Base-by-base conservation (phyloP, 2,113 vertebrate genomes). In the Cyanoderma ruficeps region DNA sequence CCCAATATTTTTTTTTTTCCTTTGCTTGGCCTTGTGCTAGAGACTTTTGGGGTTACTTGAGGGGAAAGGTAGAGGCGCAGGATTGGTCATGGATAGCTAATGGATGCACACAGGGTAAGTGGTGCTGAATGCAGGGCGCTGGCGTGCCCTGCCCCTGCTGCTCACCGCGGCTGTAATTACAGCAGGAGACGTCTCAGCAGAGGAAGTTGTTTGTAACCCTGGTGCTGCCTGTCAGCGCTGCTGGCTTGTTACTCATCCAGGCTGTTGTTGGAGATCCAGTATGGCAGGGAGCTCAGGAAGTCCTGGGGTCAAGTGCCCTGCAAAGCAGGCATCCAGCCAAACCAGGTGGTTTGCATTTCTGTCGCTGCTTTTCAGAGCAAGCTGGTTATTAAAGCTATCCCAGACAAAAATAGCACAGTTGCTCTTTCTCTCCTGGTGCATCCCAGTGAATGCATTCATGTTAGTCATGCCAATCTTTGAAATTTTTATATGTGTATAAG, bases 181-280 rank as follows among this genome's bases (percentile, higher is more conserved):
- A 80, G 55, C 15, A 4, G 49, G 68, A 68, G 86, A 30, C 80
- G 79, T 79, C 85, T 91, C 83, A 6, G 90, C 9, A 25, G 91
- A 86, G 96, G 94, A 97, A 91, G 93, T 93, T 70, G 55, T 96
- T 96, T 94, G 93, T 90, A 88, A 96, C 84, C 70, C 82, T 4
- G 11, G 77, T 74, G 70, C 93, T 39, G 27, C 52, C 10, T 83
- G 74, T 95, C 94, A 82, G 25, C 65, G 81, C 72, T 88, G 23
- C 89, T 89, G 41, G 55, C 49, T 50, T 8, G 52, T 78, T 89
- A 72, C 68, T 96, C 87, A 93, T 90, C 72, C 91, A 56, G 82
- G 78, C 91, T 95, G 60, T 85, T 87, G 89, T 68, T 94, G 91
- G 90, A 89, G 89, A 90, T 77, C 83, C 86, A 76, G 72, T 42